phyloP scores from a whole-genome alignment of 2,797 vertebrate species.

The Malacoraja senta region DNA sequence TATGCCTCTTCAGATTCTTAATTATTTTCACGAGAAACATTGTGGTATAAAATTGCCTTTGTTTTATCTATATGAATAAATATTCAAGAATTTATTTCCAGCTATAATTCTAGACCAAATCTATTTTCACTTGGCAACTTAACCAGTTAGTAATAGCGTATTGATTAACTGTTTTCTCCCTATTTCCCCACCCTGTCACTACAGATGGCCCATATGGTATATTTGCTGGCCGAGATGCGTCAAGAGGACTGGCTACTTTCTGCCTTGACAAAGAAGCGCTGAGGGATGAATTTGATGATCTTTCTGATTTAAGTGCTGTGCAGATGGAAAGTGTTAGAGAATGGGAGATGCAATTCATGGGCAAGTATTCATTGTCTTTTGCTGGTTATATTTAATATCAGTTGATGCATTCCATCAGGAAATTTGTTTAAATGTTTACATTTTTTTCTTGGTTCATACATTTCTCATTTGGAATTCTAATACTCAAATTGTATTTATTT shows the following conservation, averaged over 20 bases:
- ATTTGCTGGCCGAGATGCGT: constrained; percentile 93
- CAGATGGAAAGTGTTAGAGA: constrained; percentile 98
- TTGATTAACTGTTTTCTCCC: constrained; percentile 43
- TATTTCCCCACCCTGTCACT: no score
- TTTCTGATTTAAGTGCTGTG: constrained; percentile 93
- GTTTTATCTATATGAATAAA: neutral
- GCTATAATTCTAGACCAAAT: neutral
- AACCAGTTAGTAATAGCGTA: neutral
- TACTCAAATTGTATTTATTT: neutral
- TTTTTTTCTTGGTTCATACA: neutral
- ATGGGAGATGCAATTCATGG: constrained; percentile 99
- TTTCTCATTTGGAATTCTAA: neutral
- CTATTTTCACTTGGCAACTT: neutral
- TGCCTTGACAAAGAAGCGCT: constrained; percentile 92
- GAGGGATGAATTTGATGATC: constrained; percentile 89
- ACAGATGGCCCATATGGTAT: constrained; percentile 92
- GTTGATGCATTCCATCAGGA: neutral
- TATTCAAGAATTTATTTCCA: neutral
- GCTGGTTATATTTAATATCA: neutral
- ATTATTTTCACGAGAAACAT: neutral
- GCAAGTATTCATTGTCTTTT: constrained; percentile 53
- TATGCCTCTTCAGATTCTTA: neutral
- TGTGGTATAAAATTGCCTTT: neutral
- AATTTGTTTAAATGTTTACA: neutral
- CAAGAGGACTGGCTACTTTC: constrained; percentile 92